Conservation (phyloP, 2,113 vertebrate genomes). For the Dromas ardeola region DNA sequence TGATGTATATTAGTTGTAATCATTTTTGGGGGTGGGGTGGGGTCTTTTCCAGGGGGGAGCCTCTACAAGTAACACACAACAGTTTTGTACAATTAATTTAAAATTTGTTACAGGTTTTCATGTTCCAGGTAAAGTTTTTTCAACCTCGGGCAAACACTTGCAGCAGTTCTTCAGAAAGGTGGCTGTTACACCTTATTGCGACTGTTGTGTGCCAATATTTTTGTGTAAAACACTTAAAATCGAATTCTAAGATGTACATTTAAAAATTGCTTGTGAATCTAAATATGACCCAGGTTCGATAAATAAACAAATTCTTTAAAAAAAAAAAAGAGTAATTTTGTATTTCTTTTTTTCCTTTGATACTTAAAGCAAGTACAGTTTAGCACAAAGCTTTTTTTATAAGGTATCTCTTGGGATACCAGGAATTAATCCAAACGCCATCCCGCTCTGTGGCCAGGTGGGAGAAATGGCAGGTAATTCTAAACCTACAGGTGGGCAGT, state of each 20-base stretch:
- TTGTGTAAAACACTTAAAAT: conserved; percentile 75
- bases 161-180: conserved; percentile 76
- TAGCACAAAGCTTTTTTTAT: not conserved
- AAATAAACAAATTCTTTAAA: conserved; percentile 93
- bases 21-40: conserved; percentile 61
- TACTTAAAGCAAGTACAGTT: not conserved
- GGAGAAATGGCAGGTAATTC: rapidly evolving
- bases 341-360: not conserved
- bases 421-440: rapidly evolving
- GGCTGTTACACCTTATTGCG: conserved; percentile 51
- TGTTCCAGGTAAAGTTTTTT: conserved; percentile 81
- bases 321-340: conserved; percentile 31
- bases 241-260: conserved; percentile 85
- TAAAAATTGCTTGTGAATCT: conserved; percentile 82
- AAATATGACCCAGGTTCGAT: conserved; percentile 88
- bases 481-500: rapidly evolving
- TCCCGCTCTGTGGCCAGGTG: rapidly evolving
- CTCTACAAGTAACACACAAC: conserved; percentile 76
- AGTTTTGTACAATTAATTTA: conserved; percentile 88
- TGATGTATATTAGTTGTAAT: conserved; percentile 85
- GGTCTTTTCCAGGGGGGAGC: conserved; percentile 73
- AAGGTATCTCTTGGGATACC: rapidly evolving
- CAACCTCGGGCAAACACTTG: conserved; percentile 72
- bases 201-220: conserved; percentile 76
- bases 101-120: conserved; percentile 85